Base-by-base conservation (phyloP, 2,113 vertebrate species). In the Gambusia holbrooki region DNA sequence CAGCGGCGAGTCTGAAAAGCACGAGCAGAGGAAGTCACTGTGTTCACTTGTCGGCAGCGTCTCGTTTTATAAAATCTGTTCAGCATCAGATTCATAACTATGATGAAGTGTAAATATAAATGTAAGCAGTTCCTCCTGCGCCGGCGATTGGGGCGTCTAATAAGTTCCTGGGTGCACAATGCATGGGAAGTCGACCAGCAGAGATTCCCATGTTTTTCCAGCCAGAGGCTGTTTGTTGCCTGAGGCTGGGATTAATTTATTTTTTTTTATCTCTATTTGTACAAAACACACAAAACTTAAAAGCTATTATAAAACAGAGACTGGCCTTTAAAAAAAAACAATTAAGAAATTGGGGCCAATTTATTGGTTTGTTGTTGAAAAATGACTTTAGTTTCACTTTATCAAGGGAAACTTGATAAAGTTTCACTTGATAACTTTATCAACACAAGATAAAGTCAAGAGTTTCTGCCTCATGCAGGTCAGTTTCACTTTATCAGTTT, bases 141-240 rank as follows among this genome's bases (percentile, higher is more conserved):
- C 33, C 33, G 66, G 28, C 45, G 64, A 82, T 58, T 58, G 12
- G 12, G 66, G 64, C 28, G 0, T 58, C 42, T n/a, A 45, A 71
- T 25, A 40, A 71, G 72, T 33, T 71, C 66, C 37, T 75, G 40
- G 78, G 62, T 10, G n/a, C 73, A 62, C 66, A 30, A 10, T 22
- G 70, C 78, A 63, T 87, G 92, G 76, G 90, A 91, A 91, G 40
- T 48, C 42, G 40, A 33, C 71, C 48, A 54, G 27, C 10, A 42
- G 17, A 72, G 71, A 71, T 79, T 89, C 90, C 80, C 92, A 90
- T 80, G 66, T 74, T 29, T 63, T 54, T 63, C 58, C 1, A 65
- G 35, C 29, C 1, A 1, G 74, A 68, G 91, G 88, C 80, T 71
- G 77, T 81, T 87, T 87, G 76, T 58, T 79, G 78, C 90, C 81